phyloP scores from a whole-genome alignment of 2,797 vertebrate species.

The Eupleurogrammus muticus region DNA sequence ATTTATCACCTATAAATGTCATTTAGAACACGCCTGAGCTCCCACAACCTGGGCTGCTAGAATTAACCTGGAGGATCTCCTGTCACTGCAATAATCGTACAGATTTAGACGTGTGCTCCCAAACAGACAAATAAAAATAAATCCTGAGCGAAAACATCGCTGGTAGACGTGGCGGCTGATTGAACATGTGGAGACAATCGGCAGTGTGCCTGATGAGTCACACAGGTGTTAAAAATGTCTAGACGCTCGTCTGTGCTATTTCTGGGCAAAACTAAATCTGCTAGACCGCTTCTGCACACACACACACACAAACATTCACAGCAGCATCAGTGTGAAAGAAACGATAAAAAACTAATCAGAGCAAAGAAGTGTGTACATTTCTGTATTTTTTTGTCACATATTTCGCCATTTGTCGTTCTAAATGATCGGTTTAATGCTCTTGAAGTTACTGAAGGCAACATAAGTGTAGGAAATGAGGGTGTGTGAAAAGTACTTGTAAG shows the following conservation, averaged over 20 bases:
- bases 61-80: constrained; percentile 34
- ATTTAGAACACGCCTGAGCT: constrained; percentile 26
- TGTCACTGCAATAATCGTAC: constrained; percentile 9
- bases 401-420: background rate
- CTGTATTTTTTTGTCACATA: background rate
- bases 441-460: background rate
- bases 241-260: constrained; percentile 33
- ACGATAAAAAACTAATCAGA: constrained; percentile 36
- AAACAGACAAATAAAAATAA: constrained; percentile 7
- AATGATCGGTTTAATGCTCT: background rate
- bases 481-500: background rate
- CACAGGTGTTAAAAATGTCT: constrained; percentile 29
- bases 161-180: constrained; percentile 1
- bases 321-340: constrained; percentile 6
- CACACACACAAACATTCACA: background rate
- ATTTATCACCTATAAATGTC: constrained; percentile 50
- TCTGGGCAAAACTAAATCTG: constrained; percentile 33
- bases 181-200: background rate
- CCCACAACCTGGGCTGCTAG: constrained; percentile 18
- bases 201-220: constrained; percentile 48
- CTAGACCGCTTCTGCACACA: background rate
- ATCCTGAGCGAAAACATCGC: constrained; percentile 20
- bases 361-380: constrained; percentile 7
- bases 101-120: background rate
- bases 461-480: background rate